Percentiles rank a stretch among this genome's conserved stretches.
Conservation (phyloP, 1,140 invertebrate genomes). For the Gonatopus flavifemur region DNA sequence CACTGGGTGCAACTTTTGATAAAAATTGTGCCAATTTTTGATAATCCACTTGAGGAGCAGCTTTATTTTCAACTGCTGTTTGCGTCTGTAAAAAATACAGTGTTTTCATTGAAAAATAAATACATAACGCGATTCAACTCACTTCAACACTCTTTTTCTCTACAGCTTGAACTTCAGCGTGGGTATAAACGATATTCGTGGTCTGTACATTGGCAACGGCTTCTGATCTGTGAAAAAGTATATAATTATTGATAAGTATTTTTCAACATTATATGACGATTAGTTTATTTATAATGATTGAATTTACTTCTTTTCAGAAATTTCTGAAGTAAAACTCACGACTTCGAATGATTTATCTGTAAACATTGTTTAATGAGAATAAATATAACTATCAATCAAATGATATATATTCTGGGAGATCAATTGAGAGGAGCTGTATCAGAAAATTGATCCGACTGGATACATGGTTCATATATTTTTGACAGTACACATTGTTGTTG, state of each 20-base stretch:
- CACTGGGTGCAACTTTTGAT: constrained; percentile 46
- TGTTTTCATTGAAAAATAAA: neutral
- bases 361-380: constrained; percentile 49
- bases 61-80: constrained; percentile 34
- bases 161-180: constrained; percentile 33
- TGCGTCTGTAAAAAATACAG: constrained; percentile 41
- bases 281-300: neutral
- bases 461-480: too few species aligned
- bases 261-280: constrained; percentile 2
- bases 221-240: constrained; percentile 26
- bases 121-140: constrained; percentile 2
- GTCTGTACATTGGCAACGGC: constrained; percentile 41
- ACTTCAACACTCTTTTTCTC: constrained; percentile 44
- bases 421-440: too few species aligned
- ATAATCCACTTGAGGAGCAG: constrained; percentile 40
- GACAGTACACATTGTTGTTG: too few species aligned
- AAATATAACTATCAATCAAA: too few species aligned
- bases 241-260: neutral
- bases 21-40: constrained; percentile 50
- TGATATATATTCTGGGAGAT: too few species aligned
- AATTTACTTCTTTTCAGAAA: constrained; percentile 36
- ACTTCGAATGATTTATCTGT: constrained; percentile 33
- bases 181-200: constrained; percentile 35
- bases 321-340: constrained; percentile 41
- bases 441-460: too few species aligned